Percentiles rank a stretch among this genome's conserved stretches.
phyloP scores from a whole-genome alignment of 2,888 invertebrate species.

The Lycophotia porphyrea region DNA sequence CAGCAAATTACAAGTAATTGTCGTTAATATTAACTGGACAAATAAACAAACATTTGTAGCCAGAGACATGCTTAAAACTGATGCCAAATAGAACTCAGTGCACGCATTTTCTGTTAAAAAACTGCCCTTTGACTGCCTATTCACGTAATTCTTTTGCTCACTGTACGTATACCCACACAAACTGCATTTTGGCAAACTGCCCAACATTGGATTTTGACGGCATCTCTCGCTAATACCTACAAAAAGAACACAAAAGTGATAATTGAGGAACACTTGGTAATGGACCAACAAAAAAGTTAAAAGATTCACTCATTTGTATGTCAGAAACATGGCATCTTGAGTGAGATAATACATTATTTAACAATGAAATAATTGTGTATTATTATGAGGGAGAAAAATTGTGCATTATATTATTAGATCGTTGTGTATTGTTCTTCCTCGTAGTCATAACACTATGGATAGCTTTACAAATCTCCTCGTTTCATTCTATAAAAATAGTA shows the following conservation, averaged over 20 bases:
- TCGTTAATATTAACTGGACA: not conserved
- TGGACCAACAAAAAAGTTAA: conserved; percentile 54
- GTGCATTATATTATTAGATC: not conserved
- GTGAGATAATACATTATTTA: conserved; percentile 42
- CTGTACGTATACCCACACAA: conserved; percentile 53
- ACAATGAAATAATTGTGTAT: conserved; percentile 3
- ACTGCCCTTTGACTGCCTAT: not conserved
- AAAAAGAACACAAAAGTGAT: conserved; percentile 72
- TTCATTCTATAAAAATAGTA: conserved; percentile 9
- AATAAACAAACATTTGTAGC: not conserved
- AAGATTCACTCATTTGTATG: conserved; percentile 53
- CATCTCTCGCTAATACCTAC: conserved; percentile 74
- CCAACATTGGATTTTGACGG: conserved; percentile 75
- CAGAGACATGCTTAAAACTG: not conserved
- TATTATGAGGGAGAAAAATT: not conserved
- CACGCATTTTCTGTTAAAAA: not conserved
- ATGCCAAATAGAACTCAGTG: not conserved
- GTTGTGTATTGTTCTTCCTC: conserved; percentile 18
- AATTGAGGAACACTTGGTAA: conserved; percentile 72
- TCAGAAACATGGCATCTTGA: conserved; percentile 41
- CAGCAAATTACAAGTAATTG: not conserved
- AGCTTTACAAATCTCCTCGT: conserved; percentile 12
- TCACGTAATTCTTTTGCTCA: conserved; percentile 16
- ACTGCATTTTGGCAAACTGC: conserved; percentile 77
- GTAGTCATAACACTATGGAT: conserved; percentile 16